Evolutionary conservation across 2,888 invertebrate species (phyloP), one percentile per base, ranked within the genome.

Genomic region (Xestia xanthographa): DNA sequence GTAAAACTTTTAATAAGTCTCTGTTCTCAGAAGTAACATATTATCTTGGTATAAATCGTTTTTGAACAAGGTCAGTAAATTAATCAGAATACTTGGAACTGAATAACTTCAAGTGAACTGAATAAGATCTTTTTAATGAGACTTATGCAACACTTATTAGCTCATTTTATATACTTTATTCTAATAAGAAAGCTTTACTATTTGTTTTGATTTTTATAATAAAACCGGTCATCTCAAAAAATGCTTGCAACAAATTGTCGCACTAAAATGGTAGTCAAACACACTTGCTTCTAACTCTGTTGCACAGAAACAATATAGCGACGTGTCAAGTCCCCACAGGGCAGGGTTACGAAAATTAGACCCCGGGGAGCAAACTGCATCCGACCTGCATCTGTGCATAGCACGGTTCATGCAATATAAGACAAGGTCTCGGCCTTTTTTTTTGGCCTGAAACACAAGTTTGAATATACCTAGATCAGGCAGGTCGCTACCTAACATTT

Each of bases 271-370:
- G 76, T 86, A 78, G 8, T 2, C 5, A 73, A 83, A 76, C 92
- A 89, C 87, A 91, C 80, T 82, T n/a, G 50, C 2, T 6, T 34
- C 34, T 68, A 79, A 68, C 88, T 90, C 86, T 72, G 73, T 83
- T 41, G 11, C 17, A 20, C 77, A 48, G 66, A 78, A 83, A 83
- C 80, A 85, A 85, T 89, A 85, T 71, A 85, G 80, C 84, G 86
- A 87, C 83, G 87, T 86, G 88, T 82, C 83, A 88, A 89, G 90
- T 92, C 92, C 93, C 93, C 91, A 88, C 84, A 87, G 92, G 92
- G 93, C 93, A 91, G 95, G 96, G 95, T 95, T 95, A 95, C 93
- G 92, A 95, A 96, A 96, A 96, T 96, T 95, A 93, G 94, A 95
- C 96, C 94, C 95, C 89, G 77, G 95, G 93, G 96, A 95, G 89